Conservation (phyloP, 2,113 vertebrate genomes). For the Erinaceus europaeus region DNA sequence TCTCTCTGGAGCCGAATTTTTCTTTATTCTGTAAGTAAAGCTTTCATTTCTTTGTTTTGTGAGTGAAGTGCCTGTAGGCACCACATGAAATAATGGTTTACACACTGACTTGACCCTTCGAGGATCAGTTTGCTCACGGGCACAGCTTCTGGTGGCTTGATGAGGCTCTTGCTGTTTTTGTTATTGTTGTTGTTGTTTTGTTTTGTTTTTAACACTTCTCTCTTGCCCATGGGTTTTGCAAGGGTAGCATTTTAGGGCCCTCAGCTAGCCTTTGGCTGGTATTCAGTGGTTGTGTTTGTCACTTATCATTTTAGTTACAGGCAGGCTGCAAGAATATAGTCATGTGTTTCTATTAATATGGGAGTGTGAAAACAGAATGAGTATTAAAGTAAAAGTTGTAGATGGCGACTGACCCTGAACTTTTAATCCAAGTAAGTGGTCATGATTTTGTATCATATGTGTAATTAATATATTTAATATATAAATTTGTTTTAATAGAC, state of each 20-base stretch:
- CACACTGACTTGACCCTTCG: not conserved
- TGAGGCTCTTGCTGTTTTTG: not conserved
- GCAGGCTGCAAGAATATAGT: too few relatives aligned
- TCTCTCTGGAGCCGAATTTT: not conserved
- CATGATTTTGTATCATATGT: too few relatives aligned
- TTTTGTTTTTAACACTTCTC: not conserved
- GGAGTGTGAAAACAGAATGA: not conserved
- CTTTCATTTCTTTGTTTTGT: not conserved
- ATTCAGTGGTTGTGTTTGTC: fast-evolving
- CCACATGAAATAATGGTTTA: not conserved
- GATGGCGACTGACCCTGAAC: not conserved
- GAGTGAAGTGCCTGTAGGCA: not conserved
- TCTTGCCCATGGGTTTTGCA: not conserved
- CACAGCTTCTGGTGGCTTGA: not conserved
- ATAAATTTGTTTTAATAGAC: too few relatives aligned
- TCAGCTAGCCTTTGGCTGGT: not conserved
- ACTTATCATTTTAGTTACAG: too few relatives aligned
- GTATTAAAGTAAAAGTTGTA: not conserved
- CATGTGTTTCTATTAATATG: too few relatives aligned
- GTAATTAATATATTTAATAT: too few relatives aligned
- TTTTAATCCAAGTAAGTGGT: not conserved
- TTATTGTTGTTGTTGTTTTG: too few relatives aligned
- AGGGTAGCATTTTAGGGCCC: not conserved
- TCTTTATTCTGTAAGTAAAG: not conserved
- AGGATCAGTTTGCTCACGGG: not conserved